These are phyloP conservation scores for Myiopsitta monachus DNA, from an alignment of 2,113 vertebrate species.

Conservation along the genomic window DNA sequence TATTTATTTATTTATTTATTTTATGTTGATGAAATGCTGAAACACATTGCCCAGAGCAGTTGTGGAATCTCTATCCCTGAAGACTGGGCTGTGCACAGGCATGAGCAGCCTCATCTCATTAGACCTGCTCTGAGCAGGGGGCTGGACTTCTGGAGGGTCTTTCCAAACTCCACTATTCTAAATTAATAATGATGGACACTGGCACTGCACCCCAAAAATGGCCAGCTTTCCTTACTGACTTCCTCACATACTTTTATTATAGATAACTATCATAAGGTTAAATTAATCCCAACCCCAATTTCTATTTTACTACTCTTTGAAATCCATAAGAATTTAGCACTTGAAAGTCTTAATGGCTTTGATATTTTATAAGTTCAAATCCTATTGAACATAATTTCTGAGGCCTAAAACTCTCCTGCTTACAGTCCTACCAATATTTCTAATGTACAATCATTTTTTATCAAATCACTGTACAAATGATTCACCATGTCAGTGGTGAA, in stretches of 20 bases:
- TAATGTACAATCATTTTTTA: neutral
- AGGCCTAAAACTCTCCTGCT: neutral
- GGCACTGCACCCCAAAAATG: neutral
- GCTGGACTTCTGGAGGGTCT: neutral
- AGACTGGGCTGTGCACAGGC: neutral
- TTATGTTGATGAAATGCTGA: neutral
- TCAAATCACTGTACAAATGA: neutral
- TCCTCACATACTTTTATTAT: neutral
- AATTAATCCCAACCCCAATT: neutral
- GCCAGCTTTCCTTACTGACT: neutral
- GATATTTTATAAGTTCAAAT: neutral
- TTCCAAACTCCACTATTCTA: neutral
- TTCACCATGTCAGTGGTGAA: neutral
- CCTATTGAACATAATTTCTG: neutral
- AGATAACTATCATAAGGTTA: neutral
- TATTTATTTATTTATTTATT: no score
- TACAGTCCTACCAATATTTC: neutral
- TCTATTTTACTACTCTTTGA: neutral
- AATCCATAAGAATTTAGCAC: neutral
- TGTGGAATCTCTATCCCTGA: neutral
- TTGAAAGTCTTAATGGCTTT: neutral
- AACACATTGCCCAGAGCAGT: rapidly evolving
- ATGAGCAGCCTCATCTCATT: neutral
- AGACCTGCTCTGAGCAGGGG: neutral
- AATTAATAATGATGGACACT: neutral